Conservation (phyloP, 92 coral and sea anemone genomes). For the Desmophyllum pertusum region DNA sequence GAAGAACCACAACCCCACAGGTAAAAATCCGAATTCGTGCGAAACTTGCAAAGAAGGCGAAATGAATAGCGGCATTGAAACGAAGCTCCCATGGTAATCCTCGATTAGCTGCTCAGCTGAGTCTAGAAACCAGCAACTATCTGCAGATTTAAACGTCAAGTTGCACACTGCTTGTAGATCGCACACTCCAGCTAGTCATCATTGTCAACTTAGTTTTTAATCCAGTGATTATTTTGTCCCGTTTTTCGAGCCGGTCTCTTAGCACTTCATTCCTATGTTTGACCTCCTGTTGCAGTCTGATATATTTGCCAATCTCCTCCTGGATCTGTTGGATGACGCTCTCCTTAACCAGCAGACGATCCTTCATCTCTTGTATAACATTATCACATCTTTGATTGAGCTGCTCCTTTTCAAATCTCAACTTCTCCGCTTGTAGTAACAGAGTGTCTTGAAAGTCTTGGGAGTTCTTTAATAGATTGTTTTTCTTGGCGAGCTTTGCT, state of each 20-base stretch:
- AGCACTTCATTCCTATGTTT: constrained; percentile 35
- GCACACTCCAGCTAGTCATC: constrained; percentile 38
- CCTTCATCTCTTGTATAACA: constrained; percentile 37
- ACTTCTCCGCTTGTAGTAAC: constrained; percentile 45
- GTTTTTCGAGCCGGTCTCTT: constrained; percentile 35
- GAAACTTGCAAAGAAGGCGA: neutral
- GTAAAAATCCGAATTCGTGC: neutral
- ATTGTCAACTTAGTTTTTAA: constrained; percentile 39
- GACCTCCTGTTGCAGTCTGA: constrained; percentile 33
- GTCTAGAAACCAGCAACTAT: no score
- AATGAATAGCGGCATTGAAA: neutral
- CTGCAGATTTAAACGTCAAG: neutral
- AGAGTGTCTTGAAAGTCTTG: constrained; percentile 41
- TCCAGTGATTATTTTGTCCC: constrained; percentile 38
- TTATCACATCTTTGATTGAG: constrained; percentile 41
- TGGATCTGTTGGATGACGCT: constrained; percentile 14
- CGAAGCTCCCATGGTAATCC: neutral
- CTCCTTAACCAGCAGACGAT: constrained; percentile 32
- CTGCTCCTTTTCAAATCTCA: constrained; percentile 47
- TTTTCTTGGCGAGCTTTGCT: constrained; percentile 46
- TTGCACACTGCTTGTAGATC: constrained; percentile 24
- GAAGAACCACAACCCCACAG: neutral
- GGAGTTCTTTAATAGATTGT: constrained; percentile 17
- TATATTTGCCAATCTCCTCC: constrained; percentile 33
- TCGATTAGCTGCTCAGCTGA: no score